phyloP scores from a whole-genome alignment of 2,888 invertebrate species.

The Daptonema setosum region DNA sequence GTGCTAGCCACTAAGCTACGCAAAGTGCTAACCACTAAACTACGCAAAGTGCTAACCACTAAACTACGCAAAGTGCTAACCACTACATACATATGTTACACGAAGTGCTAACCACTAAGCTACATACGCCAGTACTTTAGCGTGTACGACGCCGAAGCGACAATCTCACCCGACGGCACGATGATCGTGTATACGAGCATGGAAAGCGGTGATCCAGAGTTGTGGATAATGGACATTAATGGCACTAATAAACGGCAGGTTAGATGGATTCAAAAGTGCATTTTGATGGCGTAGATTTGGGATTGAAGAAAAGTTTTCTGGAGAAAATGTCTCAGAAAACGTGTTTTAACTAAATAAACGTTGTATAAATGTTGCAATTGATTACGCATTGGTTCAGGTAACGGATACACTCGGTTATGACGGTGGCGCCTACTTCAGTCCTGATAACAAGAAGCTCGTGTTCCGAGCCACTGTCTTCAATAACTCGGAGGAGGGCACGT shows the following conservation, averaged over 20 bases:
- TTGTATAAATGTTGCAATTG: too few relatives aligned
- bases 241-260: conserved; percentile 15
- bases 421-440: conserved; percentile 23
- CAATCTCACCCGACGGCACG: conserved; percentile 14
- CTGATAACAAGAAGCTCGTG: conserved; percentile 19
- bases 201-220: conserved; percentile 17
- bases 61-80: too few relatives aligned
- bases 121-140: background rate
- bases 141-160: conserved; percentile 1
- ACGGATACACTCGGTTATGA: conserved; percentile 19
- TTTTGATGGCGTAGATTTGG: background rate
- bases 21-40: too few relatives aligned
- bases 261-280: background rate
- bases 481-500: conserved; percentile 13
- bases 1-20: too few relatives aligned
- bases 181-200: conserved; percentile 20
- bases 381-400: conserved; percentile 11
- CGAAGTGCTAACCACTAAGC: background rate
- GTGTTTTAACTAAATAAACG: too few relatives aligned
- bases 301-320: too few relatives aligned
- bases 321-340: too few relatives aligned
- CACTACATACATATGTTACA: background rate
- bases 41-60: too few relatives aligned
- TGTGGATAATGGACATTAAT: conserved; percentile 18
- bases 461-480: conserved; percentile 21